These are phyloP conservation scores for Phymorhynchus buccinoides DNA, from an alignment of 1,140 invertebrate genomes.

Conservation along the genomic window DNA sequence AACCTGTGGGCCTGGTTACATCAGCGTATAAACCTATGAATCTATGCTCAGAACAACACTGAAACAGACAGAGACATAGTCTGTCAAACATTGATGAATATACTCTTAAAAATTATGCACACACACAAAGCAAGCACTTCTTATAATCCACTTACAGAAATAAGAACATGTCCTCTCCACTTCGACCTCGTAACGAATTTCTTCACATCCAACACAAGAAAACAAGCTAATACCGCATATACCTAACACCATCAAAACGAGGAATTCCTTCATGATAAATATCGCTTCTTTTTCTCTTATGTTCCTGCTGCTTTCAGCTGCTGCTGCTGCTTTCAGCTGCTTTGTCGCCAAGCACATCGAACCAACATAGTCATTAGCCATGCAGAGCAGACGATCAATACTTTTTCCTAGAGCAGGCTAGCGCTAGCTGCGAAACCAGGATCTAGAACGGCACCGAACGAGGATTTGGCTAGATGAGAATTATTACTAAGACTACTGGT, in stretches of 20 bases:
- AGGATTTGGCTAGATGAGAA: background rate
- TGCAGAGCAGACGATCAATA: slow-evolving; percentile 37
- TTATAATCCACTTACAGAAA: slow-evolving; percentile 46
- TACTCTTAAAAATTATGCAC: no score
- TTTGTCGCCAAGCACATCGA: background rate
- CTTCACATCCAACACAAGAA: slow-evolving; percentile 13
- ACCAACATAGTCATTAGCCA: background rate
- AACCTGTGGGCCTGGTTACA: no score
- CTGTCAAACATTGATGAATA: no score
- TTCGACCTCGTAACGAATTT: slow-evolving; percentile 31
- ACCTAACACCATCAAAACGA: background rate
- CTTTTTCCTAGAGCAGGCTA: background rate
- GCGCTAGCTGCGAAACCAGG: background rate
- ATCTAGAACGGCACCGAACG: background rate
- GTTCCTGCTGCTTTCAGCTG: no score
- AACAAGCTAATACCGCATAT: background rate
- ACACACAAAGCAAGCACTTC: no score
- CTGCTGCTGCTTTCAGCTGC: no score
- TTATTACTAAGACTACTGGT: no score
- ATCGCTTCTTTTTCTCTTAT: no score
- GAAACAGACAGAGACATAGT: no score
- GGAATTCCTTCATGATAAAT: background rate
- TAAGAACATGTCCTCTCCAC: slow-evolving; percentile 51
- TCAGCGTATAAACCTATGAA: no score
- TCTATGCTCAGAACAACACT: no score